Conservation (phyloP, 2,113 vertebrate genomes). For the Lontra canadensis region DNA sequence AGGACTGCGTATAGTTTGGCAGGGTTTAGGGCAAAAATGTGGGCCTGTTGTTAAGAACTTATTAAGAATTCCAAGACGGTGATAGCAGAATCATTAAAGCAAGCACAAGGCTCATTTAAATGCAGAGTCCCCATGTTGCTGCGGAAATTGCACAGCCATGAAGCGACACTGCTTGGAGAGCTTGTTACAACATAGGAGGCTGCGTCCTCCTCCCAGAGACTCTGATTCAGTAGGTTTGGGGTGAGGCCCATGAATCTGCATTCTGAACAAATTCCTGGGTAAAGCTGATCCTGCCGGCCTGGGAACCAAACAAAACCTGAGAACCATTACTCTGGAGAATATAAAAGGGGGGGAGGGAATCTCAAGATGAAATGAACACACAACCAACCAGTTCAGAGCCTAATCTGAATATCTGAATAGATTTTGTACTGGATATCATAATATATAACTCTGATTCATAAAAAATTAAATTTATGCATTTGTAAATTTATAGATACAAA, state of each 20-base stretch:
- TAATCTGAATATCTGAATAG: background rate
- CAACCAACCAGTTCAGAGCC: background rate
- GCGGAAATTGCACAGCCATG: background rate
- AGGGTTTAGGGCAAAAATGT: background rate
- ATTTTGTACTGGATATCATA: background rate
- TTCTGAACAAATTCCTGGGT: background rate
- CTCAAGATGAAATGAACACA: background rate
- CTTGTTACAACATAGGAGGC: background rate
- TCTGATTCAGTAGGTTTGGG: background rate
- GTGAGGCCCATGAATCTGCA: background rate
- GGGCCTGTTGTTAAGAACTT: background rate
- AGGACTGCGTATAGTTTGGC: background rate
- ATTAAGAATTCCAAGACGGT: slow-evolving; percentile 34
- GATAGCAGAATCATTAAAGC: background rate
- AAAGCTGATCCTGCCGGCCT: background rate
- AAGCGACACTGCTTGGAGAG: background rate
- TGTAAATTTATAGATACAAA: background rate
- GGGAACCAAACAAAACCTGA: background rate
- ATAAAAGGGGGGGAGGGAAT: background rate
- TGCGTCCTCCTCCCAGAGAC: background rate
- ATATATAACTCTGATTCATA: background rate
- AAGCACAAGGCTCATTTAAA: background rate
- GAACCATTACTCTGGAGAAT: background rate
- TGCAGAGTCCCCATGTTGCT: background rate
- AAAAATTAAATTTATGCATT: background rate